phyloP scores from a whole-genome alignment of 2,888 invertebrate species.

The Tachina fera region DNA sequence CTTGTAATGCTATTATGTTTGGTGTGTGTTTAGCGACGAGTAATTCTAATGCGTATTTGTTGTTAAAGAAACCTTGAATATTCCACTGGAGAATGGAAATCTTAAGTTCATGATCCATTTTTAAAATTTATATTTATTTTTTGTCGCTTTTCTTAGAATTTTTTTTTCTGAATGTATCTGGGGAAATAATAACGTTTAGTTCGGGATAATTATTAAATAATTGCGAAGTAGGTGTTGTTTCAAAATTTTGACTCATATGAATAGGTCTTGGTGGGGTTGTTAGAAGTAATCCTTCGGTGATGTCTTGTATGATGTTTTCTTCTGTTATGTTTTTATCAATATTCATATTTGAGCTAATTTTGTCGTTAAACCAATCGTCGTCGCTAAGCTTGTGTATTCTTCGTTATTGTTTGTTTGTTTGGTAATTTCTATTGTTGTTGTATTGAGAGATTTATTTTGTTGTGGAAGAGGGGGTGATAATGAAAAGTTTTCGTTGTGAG shows the following conservation, averaged over 20 bases:
- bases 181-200: slow-evolving; percentile 27
- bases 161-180: slow-evolving; percentile 7
- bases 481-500: neutral
- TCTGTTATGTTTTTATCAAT: slow-evolving; percentile 33
- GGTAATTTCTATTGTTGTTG: neutral
- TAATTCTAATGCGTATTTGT: too few species aligned
- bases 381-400: neutral
- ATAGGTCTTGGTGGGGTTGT: slow-evolving; percentile 9
- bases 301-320: neutral
- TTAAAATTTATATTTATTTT: too few species aligned
- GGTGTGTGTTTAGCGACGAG: too few species aligned
- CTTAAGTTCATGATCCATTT: too few species aligned
- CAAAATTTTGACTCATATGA: neutral
- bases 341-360: neutral
- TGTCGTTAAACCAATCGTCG: neutral
- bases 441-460: neutral
- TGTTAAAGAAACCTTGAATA: too few species aligned
- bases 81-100: too few species aligned
- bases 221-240: slow-evolving; percentile 35
- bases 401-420: neutral
- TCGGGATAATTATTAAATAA: slow-evolving; percentile 34
- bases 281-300: slow-evolving; percentile 11
- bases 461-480: neutral
- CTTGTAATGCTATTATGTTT: too few species aligned
- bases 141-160: too few species aligned